Conservation (phyloP, 2,797 vertebrate species). For the Sylvilagus floridanus region DNA sequence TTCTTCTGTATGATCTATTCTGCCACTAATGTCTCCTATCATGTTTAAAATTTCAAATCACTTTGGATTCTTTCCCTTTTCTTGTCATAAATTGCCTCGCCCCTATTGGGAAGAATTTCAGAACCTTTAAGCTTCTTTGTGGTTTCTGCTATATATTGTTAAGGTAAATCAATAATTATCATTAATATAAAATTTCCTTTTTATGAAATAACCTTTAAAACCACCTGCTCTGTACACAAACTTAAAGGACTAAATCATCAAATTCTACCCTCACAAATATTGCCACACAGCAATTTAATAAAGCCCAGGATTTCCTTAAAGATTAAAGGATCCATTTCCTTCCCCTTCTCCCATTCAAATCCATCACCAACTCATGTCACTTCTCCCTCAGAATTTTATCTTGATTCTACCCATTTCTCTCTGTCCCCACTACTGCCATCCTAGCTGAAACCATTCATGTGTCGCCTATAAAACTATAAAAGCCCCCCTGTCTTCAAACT, state of each 20-base stretch:
- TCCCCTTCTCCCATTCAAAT: background rate
- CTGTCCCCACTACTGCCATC: background rate
- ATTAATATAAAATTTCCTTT: background rate
- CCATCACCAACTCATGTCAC: background rate
- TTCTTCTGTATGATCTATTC: background rate
- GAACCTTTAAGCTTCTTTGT: background rate
- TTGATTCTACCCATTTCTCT: background rate
- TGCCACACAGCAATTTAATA: background rate
- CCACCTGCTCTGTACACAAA: background rate
- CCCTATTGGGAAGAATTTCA: background rate
- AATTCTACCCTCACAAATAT: background rate
- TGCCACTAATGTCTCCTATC: too few species aligned
- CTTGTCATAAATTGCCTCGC: background rate
- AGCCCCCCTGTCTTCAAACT: background rate
- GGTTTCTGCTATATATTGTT: background rate
- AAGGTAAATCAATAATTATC: background rate
- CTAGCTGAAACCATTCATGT: background rate
- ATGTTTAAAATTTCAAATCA: too few species aligned
- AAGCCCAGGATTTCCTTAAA: background rate
- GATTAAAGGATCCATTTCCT: background rate
- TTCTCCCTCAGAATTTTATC: background rate
- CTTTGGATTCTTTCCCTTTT: background rate
- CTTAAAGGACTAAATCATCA: background rate
- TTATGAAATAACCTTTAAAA: background rate
- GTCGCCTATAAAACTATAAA: background rate